Evolutionary conservation across 2,113 vertebrate species (phyloP).

Genomic region (Seriola dumerili): DNA sequence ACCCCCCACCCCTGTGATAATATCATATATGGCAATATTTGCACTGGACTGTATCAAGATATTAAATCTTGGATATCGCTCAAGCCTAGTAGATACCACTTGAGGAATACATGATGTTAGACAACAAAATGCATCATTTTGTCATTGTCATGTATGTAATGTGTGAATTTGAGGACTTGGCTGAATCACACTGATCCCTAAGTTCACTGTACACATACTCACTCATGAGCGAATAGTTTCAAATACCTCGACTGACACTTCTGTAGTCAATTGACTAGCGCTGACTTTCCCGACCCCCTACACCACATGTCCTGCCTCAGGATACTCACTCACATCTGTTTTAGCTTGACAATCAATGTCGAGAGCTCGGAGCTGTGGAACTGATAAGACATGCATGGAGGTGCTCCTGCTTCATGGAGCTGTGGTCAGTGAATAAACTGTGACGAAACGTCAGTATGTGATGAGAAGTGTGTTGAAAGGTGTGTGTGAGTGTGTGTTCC

Average conservation of each 20-base stretch:
- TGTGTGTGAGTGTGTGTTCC: constrained; percentile 25
- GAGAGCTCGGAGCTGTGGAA: constrained; percentile 24
- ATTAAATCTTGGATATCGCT: too few species aligned
- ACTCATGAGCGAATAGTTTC: background rate
- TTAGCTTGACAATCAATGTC: constrained; percentile 23
- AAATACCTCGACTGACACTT: background rate
- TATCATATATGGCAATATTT: too few species aligned
- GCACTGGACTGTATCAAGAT: too few species aligned
- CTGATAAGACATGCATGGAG: constrained; percentile 24
- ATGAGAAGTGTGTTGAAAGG: constrained; percentile 39
- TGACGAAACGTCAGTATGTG: constrained; percentile 48
- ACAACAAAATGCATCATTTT: background rate
- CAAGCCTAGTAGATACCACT: background rate
- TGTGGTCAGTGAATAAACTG: constrained; percentile 27
- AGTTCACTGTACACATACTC: background rate
- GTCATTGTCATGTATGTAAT: background rate
- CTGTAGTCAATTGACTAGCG: constrained; percentile 19
- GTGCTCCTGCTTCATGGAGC: constrained; percentile 24
- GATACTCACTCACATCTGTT: constrained; percentile 23
- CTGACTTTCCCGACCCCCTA: constrained; percentile 7
- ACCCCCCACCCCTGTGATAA: too few species aligned
- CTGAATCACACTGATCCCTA: background rate
- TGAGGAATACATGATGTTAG: background rate
- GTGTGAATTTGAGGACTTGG: fast-evolving
- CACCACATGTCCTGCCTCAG: background rate